Evolutionary conservation across 2,888 invertebrate species (phyloP).

Genomic region (Anticlea derivata): DNA sequence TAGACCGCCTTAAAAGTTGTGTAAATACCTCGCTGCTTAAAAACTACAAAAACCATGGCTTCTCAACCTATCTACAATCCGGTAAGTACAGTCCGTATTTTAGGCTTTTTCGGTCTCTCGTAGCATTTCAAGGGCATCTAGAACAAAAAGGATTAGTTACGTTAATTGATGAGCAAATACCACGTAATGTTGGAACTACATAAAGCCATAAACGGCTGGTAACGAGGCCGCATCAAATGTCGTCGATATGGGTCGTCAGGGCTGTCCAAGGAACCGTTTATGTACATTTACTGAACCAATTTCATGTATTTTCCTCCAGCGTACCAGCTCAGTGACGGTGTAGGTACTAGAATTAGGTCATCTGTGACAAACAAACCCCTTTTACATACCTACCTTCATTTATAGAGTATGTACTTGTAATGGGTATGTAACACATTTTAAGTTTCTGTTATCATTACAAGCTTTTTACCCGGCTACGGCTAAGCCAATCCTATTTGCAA

Average conservation of each 20-base stretch:
- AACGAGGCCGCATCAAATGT: slow-evolving; percentile 9
- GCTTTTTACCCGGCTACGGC: too few species aligned
- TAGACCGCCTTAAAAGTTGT: slow-evolving; percentile 32
- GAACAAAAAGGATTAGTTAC: slow-evolving; percentile 47
- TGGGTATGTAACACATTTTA: too few species aligned
- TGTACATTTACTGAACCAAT: too few species aligned
- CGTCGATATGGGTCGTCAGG: not conserved
- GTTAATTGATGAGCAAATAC: slow-evolving; percentile 51
- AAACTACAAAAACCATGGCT: slow-evolving; percentile 54
- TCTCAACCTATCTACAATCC: slow-evolving; percentile 70
- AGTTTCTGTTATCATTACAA: too few species aligned
- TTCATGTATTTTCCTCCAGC: too few species aligned
- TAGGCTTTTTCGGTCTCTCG: slow-evolving; percentile 32
- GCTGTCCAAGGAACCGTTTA: too few species aligned
- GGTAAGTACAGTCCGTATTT: slow-evolving; percentile 51
- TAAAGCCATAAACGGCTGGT: slow-evolving; percentile 30
- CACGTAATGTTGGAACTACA: slow-evolving; percentile 35
- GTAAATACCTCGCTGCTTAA: slow-evolving; percentile 10
- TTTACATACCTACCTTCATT: too few species aligned
- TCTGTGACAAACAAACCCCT: too few species aligned
- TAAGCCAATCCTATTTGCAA: too few species aligned
- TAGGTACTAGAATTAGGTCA: too few species aligned
- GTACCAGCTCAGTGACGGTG: too few species aligned
- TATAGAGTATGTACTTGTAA: too few species aligned
- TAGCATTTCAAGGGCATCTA: slow-evolving; percentile 61